Evolutionary conservation across 1,140 invertebrate species (phyloP), one percentile per base, ranked within the genome.

Genomic region (Philaenus spumarius): DNA sequence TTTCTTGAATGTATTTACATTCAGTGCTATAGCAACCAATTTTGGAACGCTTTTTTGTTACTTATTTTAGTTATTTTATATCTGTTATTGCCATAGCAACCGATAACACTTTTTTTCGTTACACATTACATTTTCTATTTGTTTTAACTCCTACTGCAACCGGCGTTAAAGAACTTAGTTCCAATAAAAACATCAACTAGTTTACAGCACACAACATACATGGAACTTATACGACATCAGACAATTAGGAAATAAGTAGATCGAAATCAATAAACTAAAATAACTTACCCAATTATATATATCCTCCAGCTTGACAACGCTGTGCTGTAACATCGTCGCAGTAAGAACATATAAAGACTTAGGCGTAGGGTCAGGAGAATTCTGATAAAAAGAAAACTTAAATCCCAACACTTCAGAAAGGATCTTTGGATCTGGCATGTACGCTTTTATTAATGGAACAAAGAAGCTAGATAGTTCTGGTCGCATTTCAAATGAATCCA

Each of bases 401-500:
- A 97, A 97, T 43, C 93, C 94, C 39, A 99, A 77, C 48, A 98
- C 88, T 74, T 98, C 94, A 66, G 90, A 93, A 24, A 97, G 78
- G 39, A 92, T 93, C 60, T 84, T 80, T 23, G 82, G 77, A 71
- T 93, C 88, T 63, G 86, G 85, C 81, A 93, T 93, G 69, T 95
- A 95, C 0, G 84, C 84, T 64, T 83, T 82, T 50, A 97, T 80
- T 24, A 97, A 73, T 9, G 86, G 83, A 71, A 95, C 86, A 72
- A 94, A 97, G 63, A 94, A 78, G 42, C 81, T 70, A 45, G 80
- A 75, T 62, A 80, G 75, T 61, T 87, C 78, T 6, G 88, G 85
- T 57, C 89, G 83, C 63, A 86, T 89, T 73, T 99, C 96, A 80
- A 99, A 98, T 12, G 92, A 90, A 75, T 99, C 96, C 56, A 99